Percentiles rank a stretch among this genome's conserved stretches.
phyloP scores from a whole-genome alignment of 2,113 vertebrate genomes.

The Bagarius yarrelli region DNA sequence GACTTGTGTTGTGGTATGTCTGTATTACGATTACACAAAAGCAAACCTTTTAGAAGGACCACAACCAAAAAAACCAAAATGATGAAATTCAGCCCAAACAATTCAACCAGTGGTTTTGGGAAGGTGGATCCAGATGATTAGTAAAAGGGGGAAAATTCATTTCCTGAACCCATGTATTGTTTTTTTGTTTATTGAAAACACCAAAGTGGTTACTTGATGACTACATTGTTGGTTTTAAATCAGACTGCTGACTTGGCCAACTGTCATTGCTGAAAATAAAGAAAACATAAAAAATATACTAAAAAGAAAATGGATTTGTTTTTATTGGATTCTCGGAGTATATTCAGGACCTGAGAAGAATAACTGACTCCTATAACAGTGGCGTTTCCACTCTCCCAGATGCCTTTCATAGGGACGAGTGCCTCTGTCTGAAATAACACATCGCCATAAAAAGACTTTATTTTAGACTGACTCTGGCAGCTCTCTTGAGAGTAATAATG shows the following conservation, averaged over 20 bases:
- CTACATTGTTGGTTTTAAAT: neutral
- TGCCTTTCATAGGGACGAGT: neutral
- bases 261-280: neutral
- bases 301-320: constrained; percentile 40
- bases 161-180: neutral
- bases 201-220: neutral
- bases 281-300: constrained; percentile 14
- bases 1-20: neutral
- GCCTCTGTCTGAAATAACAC: constrained; percentile 18
- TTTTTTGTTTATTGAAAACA: constrained; percentile 6
- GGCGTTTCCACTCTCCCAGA: neutral
- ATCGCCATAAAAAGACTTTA: constrained; percentile 41
- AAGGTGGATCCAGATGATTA: neutral
- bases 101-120: constrained; percentile 4
- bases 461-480: constrained; percentile 34
- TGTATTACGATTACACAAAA: constrained; percentile 1
- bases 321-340: constrained; percentile 37
- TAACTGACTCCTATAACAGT: constrained; percentile 31
- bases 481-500: constrained; percentile 37
- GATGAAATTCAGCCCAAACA: neutral
- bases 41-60: neutral
- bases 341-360: constrained; percentile 23
- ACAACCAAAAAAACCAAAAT: neutral
- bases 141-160: neutral
- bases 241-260: neutral